Conservation (phyloP, 2,797 vertebrate genomes). For the Limosa lapponica region DNA sequence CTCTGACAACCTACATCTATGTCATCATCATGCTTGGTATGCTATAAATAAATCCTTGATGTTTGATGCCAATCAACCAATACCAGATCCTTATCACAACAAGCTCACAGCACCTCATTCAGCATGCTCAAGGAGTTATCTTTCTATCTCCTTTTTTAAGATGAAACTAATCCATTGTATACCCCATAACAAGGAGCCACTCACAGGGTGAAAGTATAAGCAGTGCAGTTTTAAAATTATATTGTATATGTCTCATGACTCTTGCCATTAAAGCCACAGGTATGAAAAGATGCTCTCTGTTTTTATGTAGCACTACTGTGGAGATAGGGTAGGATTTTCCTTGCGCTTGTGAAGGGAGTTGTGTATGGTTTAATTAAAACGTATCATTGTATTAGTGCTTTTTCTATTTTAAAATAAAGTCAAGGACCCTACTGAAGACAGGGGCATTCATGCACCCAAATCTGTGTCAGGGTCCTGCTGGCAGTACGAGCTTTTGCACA, state of each 20-base stretch:
- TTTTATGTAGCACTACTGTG: not conserved
- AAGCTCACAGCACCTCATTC: constrained; percentile 13
- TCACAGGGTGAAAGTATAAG: constrained; percentile 3
- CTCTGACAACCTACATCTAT: not conserved
- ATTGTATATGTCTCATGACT: not conserved
- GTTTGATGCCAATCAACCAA: not conserved
- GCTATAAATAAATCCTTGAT: not conserved
- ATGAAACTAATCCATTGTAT: constrained; percentile 34
- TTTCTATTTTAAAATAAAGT: not conserved
- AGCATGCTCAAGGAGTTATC: not conserved
- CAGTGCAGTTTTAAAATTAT: not conserved
- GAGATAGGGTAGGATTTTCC: not conserved
- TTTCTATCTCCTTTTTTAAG: constrained; percentile 4
- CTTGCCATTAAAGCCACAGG: not conserved
- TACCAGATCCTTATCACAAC: not conserved
- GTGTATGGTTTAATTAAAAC: constrained; percentile 8
- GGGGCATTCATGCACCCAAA: not conserved
- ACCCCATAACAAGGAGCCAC: not conserved
- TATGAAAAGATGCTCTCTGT: constrained; percentile 8
- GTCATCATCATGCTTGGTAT: not conserved
- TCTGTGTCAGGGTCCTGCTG: not conserved
- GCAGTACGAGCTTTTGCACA: constrained; percentile 1
- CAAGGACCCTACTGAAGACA: not conserved
- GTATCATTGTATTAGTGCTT: not conserved
- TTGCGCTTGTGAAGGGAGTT: not conserved